These are phyloP conservation scores for Planiliza haematocheilus DNA, from an alignment of 2,113 vertebrate genomes.

Conservation along the genomic window DNA sequence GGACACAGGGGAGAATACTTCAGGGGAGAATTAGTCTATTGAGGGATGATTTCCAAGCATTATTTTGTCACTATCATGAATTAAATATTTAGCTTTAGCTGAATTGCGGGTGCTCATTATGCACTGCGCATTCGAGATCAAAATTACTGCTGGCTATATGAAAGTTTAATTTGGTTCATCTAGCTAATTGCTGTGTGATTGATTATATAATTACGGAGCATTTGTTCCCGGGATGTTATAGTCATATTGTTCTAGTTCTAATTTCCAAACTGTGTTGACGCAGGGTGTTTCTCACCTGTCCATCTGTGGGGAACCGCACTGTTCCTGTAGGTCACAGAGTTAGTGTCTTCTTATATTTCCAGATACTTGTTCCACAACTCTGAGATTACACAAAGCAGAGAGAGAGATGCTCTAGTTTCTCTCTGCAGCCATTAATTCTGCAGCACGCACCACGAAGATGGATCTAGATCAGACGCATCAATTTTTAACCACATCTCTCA, in stretches of 20 bases:
- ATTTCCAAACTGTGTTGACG: slow-evolving; percentile 18
- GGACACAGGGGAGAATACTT: slow-evolving; percentile 9
- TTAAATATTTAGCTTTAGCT: slow-evolving; percentile 73
- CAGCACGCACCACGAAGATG: slow-evolving; percentile 32
- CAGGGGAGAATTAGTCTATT: slow-evolving; percentile 23
- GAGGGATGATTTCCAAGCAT: slow-evolving; percentile 62
- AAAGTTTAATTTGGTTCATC: slow-evolving; percentile 74
- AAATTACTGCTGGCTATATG: slow-evolving; percentile 73
- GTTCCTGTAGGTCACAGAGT: slow-evolving; percentile 4
- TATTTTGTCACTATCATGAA: slow-evolving; percentile 71
- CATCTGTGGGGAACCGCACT: background rate
- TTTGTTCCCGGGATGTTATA: slow-evolving; percentile 63
- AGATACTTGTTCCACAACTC: slow-evolving; percentile 54
- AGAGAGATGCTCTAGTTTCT: slow-evolving; percentile 54
- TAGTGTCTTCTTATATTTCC: slow-evolving; percentile 35
- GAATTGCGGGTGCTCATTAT: slow-evolving; percentile 61
- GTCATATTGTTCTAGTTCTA: slow-evolving; percentile 35
- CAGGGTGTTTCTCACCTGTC: slow-evolving; percentile 37
- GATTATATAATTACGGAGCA: slow-evolving; percentile 69
- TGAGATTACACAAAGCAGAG: slow-evolving; percentile 52
- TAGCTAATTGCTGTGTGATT: slow-evolving; percentile 71
- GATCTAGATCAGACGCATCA: slow-evolving; percentile 56
- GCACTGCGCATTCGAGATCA: slow-evolving; percentile 46
- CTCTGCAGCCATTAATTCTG: slow-evolving; percentile 35
- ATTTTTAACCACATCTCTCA: slow-evolving; percentile 63